Evolutionary conservation across 2,113 vertebrate species (phyloP).

Genomic region (Pyrgilauda ruficollis): DNA sequence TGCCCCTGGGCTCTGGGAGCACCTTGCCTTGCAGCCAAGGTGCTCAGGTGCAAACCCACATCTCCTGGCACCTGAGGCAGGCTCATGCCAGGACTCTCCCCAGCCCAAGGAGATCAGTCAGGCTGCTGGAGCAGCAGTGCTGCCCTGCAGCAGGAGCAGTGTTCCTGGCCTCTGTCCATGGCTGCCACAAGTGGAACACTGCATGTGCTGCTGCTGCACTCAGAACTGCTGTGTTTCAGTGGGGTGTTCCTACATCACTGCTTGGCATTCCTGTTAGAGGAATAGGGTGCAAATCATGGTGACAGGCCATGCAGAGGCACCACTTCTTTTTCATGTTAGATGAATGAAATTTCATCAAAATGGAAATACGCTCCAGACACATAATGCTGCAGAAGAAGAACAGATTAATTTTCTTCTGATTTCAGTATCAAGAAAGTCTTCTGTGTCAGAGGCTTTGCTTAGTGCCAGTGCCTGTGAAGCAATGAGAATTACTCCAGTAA

Average conservation of each 20-base stretch:
- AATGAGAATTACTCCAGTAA: background rate
- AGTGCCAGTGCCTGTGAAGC: background rate
- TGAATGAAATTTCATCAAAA: background rate
- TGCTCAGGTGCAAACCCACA: background rate
- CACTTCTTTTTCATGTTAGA: background rate
- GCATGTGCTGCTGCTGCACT: background rate
- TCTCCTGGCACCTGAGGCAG: background rate
- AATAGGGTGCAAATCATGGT: background rate
- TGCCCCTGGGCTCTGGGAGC: background rate
- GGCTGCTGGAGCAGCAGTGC: background rate
- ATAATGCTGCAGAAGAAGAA: background rate
- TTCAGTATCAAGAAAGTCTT: background rate
- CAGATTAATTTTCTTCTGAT: background rate
- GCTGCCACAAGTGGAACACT: fast-evolving
- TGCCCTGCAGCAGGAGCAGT: background rate
- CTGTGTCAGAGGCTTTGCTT: background rate
- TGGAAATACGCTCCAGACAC: background rate
- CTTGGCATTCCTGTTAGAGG: background rate
- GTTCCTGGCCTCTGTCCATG: background rate
- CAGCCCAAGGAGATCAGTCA: background rate
- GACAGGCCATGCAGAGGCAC: background rate
- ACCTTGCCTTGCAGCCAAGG: background rate
- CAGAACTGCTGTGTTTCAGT: background rate
- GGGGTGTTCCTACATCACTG: background rate
- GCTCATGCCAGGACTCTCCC: background rate